A percentile compares a stretch with the other conserved stretches of the same genome.
These are phyloP conservation scores for Idris sp. DNA, from an alignment of 1,140 invertebrate species.

Conservation along the genomic window DNA sequence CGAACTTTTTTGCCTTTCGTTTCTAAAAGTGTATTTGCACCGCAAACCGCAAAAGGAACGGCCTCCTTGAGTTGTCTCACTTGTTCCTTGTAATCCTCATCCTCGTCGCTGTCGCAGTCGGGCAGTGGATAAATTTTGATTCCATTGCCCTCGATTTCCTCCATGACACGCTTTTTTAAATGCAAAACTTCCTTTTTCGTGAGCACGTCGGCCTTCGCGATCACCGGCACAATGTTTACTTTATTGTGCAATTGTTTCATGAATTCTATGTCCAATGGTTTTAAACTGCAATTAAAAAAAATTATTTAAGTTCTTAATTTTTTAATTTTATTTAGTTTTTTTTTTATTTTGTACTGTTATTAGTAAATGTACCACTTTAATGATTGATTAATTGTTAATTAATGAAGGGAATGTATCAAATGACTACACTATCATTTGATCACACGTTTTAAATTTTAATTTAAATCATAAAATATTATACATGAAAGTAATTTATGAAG, in stretches of 20 bases:
- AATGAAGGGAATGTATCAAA: too few relatives aligned
- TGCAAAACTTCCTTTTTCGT: conserved; percentile 95
- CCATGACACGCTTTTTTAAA: conserved; percentile 91
- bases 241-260: conserved; percentile 99
- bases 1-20: conserved; percentile 92
- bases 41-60: conserved; percentile 99
- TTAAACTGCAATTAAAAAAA: conserved; percentile 63
- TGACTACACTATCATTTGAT: too few relatives aligned
- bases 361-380: too few relatives aligned
- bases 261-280: conserved; percentile 92
- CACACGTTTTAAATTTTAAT: too few relatives aligned
- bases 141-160: conserved; percentile 89
- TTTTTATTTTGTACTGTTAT: too few relatives aligned
- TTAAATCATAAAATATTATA: too few relatives aligned
- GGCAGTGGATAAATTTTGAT: conserved; percentile 98
- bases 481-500: too few relatives aligned
- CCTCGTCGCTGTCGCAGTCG: conserved; percentile 95
- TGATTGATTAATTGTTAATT: too few relatives aligned
- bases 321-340: neutral
- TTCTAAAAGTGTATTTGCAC: conserved; percentile 94
- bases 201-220: conserved; percentile 98
- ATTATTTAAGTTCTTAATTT: neutral
- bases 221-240: conserved; percentile 99
- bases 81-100: conserved; percentile 94
- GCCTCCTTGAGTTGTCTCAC: conserved; percentile 94